Base-by-base conservation (phyloP, 2,888 invertebrate species). In the Chymomyza amoena region DNA sequence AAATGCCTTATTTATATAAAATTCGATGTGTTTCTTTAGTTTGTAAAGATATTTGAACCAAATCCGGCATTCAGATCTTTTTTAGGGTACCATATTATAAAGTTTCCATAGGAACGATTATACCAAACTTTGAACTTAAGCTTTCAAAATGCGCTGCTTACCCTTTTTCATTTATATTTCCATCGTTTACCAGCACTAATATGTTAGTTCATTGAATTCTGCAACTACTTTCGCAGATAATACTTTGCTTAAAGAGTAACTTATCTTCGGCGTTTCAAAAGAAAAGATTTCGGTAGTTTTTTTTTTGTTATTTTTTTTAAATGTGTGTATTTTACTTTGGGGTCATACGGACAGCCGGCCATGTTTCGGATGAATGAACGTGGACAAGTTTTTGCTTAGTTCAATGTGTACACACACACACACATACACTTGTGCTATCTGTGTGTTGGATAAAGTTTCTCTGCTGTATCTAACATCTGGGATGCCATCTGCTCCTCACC, bases 311-410 rank as follows among this genome's bases (percentile, higher is more conserved):
- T 25, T 25, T 25, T 25, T 25, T 54, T 28, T 68, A 66, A 39
- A 25, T 2, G 66, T 68, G 70, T 66, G 69, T 69, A 70, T 69
- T 71, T 52, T 62, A 25, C 9, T 6, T 20, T 18, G 16, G 64
- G 59, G 13, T 68, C 16, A 18, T 56, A 10, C 56, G n/a, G 76
- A 76, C 76, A 76, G 64, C 66, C 83, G 78, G 78, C 76, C 76
- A 78, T 72, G 78, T 77, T 77, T 72, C 85, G 88, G 6, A 57
- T 20, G 57, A 87, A 80, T 80, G 78, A 78, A 72, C 85, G 85
- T 83, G 85, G 68, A 82, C 78, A 87, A 83, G 78, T 84, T 83
- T 73, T 80, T 72, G 75, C 73, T 67, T 76, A 68, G 65, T 61
- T 64, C 60, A 54, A 54, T 64, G 60, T 70, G 16, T 25, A 9